Conservation (phyloP, 2,888 invertebrate genomes). For the Euproctis similis region DNA sequence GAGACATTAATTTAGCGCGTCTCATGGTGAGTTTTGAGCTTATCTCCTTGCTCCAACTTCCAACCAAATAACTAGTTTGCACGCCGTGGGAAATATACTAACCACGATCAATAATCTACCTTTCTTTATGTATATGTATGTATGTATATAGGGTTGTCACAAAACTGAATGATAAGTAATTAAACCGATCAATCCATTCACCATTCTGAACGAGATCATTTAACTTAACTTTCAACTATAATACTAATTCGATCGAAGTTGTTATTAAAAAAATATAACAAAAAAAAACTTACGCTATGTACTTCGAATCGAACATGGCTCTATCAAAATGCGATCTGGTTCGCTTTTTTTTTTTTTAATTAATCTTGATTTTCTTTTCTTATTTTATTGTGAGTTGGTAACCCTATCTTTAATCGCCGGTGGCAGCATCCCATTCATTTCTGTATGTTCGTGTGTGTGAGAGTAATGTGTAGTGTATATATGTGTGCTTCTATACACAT, state of each 20-base stretch:
- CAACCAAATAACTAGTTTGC: constrained; percentile 60
- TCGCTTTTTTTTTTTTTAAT: too few relatives aligned
- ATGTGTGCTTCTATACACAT: constrained; percentile 16
- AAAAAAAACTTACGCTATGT: too few relatives aligned
- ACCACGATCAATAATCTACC: constrained; percentile 61
- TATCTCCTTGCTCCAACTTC: too few relatives aligned
- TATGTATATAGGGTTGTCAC: constrained; percentile 56
- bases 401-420: constrained; percentile 46
- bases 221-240: constrained; percentile 24
- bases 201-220: constrained; percentile 30
- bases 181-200: constrained; percentile 34
- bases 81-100: constrained; percentile 67
- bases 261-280: constrained; percentile 20
- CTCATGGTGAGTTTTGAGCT: constrained; percentile 64
- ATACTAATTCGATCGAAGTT: constrained; percentile 19
- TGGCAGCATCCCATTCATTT: constrained; percentile 65
- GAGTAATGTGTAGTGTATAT: constrained; percentile 13
- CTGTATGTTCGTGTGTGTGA: constrained; percentile 26
- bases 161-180: constrained; percentile 21
- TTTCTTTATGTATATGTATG: too few relatives aligned
- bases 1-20: constrained; percentile 62
- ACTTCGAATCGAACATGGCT: constrained; percentile 16
- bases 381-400: constrained; percentile 30
- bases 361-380: constrained; percentile 23
- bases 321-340: constrained; percentile 23